These are phyloP conservation scores for Athrips mouffetella DNA, from an alignment of 2,888 invertebrate genomes.

Conservation along the genomic window DNA sequence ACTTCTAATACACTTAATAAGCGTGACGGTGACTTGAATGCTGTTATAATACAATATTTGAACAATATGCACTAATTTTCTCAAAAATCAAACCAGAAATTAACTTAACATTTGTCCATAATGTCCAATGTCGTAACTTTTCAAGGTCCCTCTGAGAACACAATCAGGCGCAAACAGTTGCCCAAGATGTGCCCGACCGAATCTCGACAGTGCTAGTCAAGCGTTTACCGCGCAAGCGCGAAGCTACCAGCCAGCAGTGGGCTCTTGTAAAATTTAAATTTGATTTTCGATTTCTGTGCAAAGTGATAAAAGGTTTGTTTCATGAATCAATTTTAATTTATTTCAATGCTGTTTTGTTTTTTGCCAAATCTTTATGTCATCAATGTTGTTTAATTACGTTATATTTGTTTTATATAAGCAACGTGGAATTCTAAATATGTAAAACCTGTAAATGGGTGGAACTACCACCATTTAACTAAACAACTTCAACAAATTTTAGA, in stretches of 20 bases:
- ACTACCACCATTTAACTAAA: too few relatives aligned
- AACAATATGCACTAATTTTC: neutral
- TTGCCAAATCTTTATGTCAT: neutral
- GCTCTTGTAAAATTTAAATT: neutral
- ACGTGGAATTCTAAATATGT: too few relatives aligned
- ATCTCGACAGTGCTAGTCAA: constrained; percentile 7
- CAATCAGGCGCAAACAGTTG: constrained; percentile 15
- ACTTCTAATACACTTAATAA: too few relatives aligned
- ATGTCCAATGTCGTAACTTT: constrained; percentile 17
- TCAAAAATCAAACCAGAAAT: neutral
- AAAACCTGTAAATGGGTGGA: too few relatives aligned
- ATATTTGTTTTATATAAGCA: neutral
- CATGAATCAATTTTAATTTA: neutral
- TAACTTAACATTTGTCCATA: neutral
- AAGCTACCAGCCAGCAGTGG: neutral
- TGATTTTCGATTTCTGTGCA: neutral
- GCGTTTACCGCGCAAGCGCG: neutral
- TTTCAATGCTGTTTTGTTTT: neutral
- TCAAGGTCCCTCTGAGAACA: constrained; percentile 18
- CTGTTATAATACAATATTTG: neutral
- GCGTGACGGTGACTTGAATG: too few relatives aligned
- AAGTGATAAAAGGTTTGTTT: constrained; percentile 9
- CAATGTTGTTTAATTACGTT: neutral
- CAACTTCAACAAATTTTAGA: too few relatives aligned
- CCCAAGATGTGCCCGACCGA: constrained; percentile 17